A percentile compares a stretch with the other conserved stretches of the same genome.
Evolutionary conservation across 1,140 invertebrate genomes (phyloP).

Genomic region (Melanaphis sacchari): DNA sequence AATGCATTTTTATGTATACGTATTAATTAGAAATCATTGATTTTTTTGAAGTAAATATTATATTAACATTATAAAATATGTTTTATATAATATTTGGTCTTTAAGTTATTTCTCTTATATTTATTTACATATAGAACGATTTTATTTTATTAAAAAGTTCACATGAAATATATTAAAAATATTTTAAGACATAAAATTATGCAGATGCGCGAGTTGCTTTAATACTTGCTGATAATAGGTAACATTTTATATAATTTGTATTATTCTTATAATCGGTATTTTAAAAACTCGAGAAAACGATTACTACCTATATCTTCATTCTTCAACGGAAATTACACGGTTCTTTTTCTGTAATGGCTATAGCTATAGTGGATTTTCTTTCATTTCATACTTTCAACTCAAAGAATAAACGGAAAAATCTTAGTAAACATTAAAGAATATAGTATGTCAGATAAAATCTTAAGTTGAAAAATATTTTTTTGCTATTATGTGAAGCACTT

Average conservation of each 20-base stretch:
- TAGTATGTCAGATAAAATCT: background rate
- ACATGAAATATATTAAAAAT: background rate
- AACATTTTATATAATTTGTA: background rate
- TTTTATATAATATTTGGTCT: too few species aligned
- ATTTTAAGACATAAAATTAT: background rate
- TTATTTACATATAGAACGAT: background rate
- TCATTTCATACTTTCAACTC: background rate
- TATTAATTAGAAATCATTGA: too few species aligned
- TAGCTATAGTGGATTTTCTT: background rate
- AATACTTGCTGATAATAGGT: background rate
- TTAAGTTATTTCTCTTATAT: too few species aligned
- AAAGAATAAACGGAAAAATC: background rate
- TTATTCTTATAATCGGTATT: background rate
- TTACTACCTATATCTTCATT: too few species aligned
- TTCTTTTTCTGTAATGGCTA: background rate
- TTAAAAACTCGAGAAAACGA: conserved; percentile 4
- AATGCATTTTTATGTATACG: too few species aligned
- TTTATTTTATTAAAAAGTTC: background rate
- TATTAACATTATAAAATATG: too few species aligned
- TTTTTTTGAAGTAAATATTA: too few species aligned
- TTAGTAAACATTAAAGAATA: background rate
- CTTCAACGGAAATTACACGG: background rate
- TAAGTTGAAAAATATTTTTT: background rate
- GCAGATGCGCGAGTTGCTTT: background rate
- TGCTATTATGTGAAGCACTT: background rate